Percentiles rank a stretch among this genome's conserved stretches.
These are phyloP conservation scores for Aegithalos caudatus DNA, from an alignment of 2,113 vertebrate genomes.

Conservation along the genomic window DNA sequence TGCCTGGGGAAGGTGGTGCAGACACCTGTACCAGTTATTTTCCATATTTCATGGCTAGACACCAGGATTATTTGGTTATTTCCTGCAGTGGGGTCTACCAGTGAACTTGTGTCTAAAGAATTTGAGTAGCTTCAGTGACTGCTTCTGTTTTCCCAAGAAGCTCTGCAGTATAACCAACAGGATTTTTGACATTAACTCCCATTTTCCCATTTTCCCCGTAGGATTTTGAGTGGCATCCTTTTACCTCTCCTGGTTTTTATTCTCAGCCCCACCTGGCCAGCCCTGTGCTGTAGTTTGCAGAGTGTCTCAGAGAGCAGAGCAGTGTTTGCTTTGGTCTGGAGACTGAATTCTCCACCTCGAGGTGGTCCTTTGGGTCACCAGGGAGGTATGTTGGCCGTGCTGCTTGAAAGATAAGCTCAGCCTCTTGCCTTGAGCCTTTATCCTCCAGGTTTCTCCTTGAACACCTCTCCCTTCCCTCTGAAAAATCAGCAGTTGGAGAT, in stretches of 20 bases:
- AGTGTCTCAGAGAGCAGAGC: not conserved
- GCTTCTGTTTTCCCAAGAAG: not conserved
- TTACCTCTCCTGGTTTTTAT: not conserved
- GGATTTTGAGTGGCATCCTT: not conserved
- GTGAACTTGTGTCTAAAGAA: not conserved
- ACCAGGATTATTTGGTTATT: not conserved
- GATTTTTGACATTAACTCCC: not conserved
- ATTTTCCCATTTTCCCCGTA: accelerated
- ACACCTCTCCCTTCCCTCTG: not conserved
- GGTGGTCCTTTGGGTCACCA: not conserved
- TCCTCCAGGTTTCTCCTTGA: not conserved
- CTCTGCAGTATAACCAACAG: not conserved
- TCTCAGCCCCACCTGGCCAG: not conserved
- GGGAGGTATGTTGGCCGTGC: not conserved
- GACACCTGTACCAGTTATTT: not conserved
- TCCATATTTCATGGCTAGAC: not conserved
- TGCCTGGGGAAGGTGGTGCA: not conserved
- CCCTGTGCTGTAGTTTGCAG: not conserved
- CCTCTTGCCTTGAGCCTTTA: not conserved
- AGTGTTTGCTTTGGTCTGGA: slow-evolving; percentile 8
- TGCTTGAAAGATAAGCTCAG: not conserved
- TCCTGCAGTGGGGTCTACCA: not conserved
- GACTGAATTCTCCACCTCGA: not conserved
- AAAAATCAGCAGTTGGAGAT: not conserved
- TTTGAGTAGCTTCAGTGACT: not conserved